Percentiles rank a stretch among this genome's conserved stretches.
These are phyloP conservation scores for Graptemys geographica DNA, from an alignment of 2,797 vertebrate species.

Conservation along the genomic window DNA sequence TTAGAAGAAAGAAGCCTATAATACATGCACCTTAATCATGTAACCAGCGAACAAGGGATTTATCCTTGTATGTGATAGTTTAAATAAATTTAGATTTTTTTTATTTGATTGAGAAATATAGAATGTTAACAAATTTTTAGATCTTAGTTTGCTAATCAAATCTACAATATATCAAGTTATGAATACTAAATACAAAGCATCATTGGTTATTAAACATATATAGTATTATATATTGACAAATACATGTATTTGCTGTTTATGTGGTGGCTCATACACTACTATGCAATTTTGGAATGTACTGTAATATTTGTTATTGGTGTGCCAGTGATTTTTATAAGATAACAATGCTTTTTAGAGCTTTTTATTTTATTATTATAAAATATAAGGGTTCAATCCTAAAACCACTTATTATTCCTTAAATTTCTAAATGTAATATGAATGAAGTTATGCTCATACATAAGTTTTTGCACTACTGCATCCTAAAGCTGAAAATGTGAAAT, in stretches of 20 bases:
- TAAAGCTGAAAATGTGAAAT: not conserved
- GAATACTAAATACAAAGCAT: not conserved
- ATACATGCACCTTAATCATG: conserved; percentile 5
- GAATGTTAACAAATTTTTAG: not conserved
- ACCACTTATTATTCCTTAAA: not conserved
- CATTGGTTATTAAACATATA: not conserved
- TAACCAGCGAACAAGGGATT: not conserved
- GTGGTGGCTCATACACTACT: not conserved
- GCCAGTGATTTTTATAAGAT: not conserved
- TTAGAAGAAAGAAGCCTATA: conserved; percentile 30
- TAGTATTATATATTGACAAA: not conserved
- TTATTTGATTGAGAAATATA: not conserved
- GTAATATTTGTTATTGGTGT: not conserved
- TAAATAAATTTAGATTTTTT: not conserved
- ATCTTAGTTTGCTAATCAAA: not conserved
- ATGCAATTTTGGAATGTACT: not conserved
- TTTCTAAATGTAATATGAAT: not conserved
- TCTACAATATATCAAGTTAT: not conserved
- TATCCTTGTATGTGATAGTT: not conserved
- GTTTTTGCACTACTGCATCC: not conserved
- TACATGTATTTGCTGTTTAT: not conserved
- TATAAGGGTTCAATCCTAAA: not conserved
- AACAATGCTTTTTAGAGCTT: not conserved
- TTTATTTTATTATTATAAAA: not conserved
- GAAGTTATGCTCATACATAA: fast-evolving